Percentiles rank a stretch among this genome's conserved stretches.
phyloP scores from a whole-genome alignment of 2,113 vertebrate species.

The Sakesphorus luctuosus region DNA sequence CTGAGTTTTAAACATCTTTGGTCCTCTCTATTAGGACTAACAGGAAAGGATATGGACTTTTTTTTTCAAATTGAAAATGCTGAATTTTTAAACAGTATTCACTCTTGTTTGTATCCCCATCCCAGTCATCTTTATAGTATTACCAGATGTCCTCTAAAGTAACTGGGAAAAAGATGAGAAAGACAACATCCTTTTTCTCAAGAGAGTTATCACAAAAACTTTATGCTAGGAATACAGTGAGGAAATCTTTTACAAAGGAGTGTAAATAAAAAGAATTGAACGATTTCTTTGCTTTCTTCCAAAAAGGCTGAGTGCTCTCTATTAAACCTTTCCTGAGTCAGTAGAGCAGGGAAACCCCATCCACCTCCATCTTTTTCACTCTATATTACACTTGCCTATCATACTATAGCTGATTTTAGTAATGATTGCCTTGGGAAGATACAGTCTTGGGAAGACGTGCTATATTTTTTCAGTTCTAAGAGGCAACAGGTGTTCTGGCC shows the following conservation, averaged over 20 bases:
- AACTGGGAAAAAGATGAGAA: not conserved
- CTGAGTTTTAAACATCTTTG: not conserved
- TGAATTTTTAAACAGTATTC: accelerated
- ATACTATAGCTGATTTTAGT: not conserved
- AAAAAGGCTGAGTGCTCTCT: not conserved
- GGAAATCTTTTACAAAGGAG: not conserved
- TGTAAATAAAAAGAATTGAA: not conserved
- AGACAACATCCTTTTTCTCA: not conserved
- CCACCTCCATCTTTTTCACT: not conserved
- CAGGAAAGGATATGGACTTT: not conserved
- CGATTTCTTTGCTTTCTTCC: not conserved
- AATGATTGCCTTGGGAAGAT: not conserved
- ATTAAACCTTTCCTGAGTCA: not conserved
- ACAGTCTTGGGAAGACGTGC: not conserved
- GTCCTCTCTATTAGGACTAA: not conserved
- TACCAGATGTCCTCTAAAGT: accelerated
- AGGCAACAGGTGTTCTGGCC: not conserved
- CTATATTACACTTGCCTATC: not conserved
- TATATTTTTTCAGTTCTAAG: not conserved
- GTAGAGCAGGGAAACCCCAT: not conserved
- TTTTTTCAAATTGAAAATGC: not conserved
- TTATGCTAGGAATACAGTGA: not conserved
- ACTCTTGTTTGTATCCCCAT: not conserved
- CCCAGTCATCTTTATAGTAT: not conserved
- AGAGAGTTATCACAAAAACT: not conserved